These are phyloP conservation scores for Hemistola chrysoprasaria DNA, from an alignment of 2,888 invertebrate genomes.

Conservation along the genomic window DNA sequence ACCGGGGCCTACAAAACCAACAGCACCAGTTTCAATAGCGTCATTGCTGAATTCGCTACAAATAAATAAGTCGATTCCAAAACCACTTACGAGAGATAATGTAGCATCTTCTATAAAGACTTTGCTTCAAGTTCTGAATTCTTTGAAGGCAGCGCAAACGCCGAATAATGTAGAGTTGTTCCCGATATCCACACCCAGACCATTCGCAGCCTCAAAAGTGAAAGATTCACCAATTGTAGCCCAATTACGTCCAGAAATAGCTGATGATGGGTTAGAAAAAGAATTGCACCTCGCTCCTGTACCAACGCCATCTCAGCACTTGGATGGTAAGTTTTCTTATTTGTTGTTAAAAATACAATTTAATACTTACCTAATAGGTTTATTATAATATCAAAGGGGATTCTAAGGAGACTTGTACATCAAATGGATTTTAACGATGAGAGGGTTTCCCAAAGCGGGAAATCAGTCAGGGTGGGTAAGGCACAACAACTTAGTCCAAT, in stretches of 20 bases:
- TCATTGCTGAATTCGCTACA: slow-evolving; percentile 88
- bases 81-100: slow-evolving; percentile 88
- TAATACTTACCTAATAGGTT: too few relatives aligned
- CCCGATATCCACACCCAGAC: slow-evolving; percentile 64
- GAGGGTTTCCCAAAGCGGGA: too few relatives aligned
- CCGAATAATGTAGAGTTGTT: slow-evolving; percentile 44
- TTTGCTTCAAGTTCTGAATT: slow-evolving; percentile 87
- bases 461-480: too few relatives aligned
- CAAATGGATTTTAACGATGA: too few relatives aligned
- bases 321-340: slow-evolving; percentile 64
- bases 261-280: slow-evolving; percentile 50
- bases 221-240: slow-evolving; percentile 37
- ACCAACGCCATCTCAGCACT: slow-evolving; percentile 64
- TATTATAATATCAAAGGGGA: too few relatives aligned
- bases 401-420: too few relatives aligned
- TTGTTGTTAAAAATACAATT: too few relatives aligned
- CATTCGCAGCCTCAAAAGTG: slow-evolving; percentile 49
- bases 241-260: slow-evolving; percentile 18
- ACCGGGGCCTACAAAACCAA: slow-evolving; percentile 38
- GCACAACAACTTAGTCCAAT: too few relatives aligned
- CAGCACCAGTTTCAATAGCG: slow-evolving; percentile 48
- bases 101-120: slow-evolving; percentile 90
- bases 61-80: slow-evolving; percentile 88
- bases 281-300: slow-evolving; percentile 65
- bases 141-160: slow-evolving; percentile 80